phyloP scores from a whole-genome alignment of 2,113 vertebrate species.

The Actinemys pallida region DNA sequence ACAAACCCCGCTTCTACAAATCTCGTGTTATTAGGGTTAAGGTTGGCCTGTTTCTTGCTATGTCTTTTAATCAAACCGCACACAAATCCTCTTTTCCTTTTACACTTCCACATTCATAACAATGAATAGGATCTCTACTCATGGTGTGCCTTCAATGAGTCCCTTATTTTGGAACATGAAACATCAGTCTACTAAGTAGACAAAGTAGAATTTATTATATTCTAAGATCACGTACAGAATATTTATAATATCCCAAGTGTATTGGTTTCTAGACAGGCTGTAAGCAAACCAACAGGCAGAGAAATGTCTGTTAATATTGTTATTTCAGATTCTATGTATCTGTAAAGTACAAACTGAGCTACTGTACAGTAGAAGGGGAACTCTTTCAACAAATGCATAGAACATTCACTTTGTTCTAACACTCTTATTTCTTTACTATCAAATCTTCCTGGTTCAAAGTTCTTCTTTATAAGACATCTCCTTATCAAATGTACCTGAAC shows the following conservation, averaged over 20 bases:
- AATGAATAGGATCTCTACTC: not conserved
- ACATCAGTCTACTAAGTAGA: not conserved
- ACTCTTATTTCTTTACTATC: not conserved
- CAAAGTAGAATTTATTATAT: not conserved
- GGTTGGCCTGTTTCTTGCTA: too few species aligned
- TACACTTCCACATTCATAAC: not conserved
- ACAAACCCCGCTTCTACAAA: too few species aligned
- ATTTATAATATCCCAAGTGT: not conserved
- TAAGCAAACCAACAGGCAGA: not conserved
- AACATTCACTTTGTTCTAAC: not conserved
- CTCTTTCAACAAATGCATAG: not conserved
- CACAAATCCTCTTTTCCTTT: too few species aligned
- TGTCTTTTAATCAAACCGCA: too few species aligned
- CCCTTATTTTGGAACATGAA: not conserved
- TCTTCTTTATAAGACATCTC: not conserved
- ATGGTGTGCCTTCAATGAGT: not conserved
- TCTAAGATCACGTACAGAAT: not conserved
- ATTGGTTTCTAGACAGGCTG: not conserved
- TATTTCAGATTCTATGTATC: not conserved
- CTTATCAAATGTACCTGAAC: not conserved
- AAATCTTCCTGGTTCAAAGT: not conserved
- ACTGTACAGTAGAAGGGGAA: not conserved
- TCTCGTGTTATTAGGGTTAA: too few species aligned
- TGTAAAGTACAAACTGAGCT: not conserved
- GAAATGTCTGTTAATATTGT: not conserved